Conservation (phyloP, 2,888 invertebrate species). For the Cantharis rufa region DNA sequence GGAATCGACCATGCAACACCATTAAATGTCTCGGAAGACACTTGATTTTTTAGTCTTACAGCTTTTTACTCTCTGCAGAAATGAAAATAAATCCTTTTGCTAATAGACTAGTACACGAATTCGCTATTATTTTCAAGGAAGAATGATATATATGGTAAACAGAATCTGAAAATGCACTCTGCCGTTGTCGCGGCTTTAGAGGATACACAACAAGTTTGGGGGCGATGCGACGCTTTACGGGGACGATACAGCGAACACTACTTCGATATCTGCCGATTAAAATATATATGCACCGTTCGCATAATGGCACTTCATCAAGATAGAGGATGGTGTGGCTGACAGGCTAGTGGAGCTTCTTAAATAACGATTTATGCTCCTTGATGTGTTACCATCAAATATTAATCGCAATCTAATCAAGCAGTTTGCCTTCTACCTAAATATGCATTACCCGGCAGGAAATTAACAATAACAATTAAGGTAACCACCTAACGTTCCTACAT, state of each 20-base stretch:
- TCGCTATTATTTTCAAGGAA: constrained; percentile 61
- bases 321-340: constrained; percentile 25
- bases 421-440: constrained; percentile 33
- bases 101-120: constrained; percentile 62
- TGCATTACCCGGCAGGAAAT: constrained; percentile 48
- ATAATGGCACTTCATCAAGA: constrained; percentile 40
- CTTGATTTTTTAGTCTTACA: constrained; percentile 41
- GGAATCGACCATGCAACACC: constrained; percentile 27
- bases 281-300: constrained; percentile 39
- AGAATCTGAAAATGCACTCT: constrained; percentile 57
- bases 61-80: constrained; percentile 45
- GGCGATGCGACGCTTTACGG: constrained; percentile 27
- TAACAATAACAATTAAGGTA: constrained; percentile 55
- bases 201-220: constrained; percentile 39
- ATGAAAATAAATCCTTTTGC: constrained; percentile 62
- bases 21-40: constrained; percentile 41
- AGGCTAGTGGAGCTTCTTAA: constrained; percentile 18
- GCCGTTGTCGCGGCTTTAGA: constrained; percentile 38
- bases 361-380: constrained; percentile 37
- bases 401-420: constrained; percentile 44
- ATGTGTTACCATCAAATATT: constrained; percentile 42
- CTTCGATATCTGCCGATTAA: constrained; percentile 47
- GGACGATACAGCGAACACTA: constrained; percentile 46
- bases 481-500: constrained; percentile 50
- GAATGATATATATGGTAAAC: constrained; percentile 58